Evolutionary conservation across 2,797 vertebrate genomes (phyloP).

Genomic region (Menidia menidia): DNA sequence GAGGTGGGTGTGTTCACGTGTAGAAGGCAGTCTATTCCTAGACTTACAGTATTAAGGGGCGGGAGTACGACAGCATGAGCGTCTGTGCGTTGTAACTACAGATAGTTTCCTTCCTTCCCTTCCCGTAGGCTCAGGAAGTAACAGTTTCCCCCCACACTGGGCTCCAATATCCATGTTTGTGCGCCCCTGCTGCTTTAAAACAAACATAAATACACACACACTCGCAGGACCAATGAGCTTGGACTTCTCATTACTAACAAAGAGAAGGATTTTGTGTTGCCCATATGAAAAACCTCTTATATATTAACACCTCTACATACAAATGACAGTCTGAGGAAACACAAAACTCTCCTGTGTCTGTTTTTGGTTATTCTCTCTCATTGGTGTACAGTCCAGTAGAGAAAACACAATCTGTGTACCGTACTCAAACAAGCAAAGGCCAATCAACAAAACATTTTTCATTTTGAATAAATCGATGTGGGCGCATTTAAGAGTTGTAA

Average conservation of each 20-base stretch:
- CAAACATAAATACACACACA: slow-evolving; percentile 20
- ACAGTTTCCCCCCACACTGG: slow-evolving; percentile 45
- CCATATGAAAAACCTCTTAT: too few species aligned
- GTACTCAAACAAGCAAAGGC: not conserved
- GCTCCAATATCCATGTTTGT: slow-evolving; percentile 33
- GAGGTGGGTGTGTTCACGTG: slow-evolving; percentile 56
- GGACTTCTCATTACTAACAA: not conserved
- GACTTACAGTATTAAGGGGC: slow-evolving; percentile 55
- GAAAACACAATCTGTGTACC: slow-evolving; percentile 1
- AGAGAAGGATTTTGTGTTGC: too few species aligned
- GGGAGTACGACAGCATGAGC: slow-evolving; percentile 50
- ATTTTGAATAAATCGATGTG: too few species aligned
- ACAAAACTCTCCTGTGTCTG: too few species aligned
- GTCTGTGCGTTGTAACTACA: slow-evolving; percentile 41
- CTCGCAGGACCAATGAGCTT: slow-evolving; percentile 1
- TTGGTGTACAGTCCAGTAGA: not conserved
- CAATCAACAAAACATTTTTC: not conserved
- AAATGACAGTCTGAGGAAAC: too few species aligned
- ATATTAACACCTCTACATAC: too few species aligned
- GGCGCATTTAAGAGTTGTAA: too few species aligned
- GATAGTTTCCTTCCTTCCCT: slow-evolving; percentile 72
- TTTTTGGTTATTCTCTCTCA: too few species aligned
- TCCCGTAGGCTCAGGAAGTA: slow-evolving; percentile 63
- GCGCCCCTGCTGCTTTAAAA: slow-evolving; percentile 23
- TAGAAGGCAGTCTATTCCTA: slow-evolving; percentile 65